Conservation (phyloP, 2,797 vertebrate genomes). For the Melanotaenia boesemani region DNA sequence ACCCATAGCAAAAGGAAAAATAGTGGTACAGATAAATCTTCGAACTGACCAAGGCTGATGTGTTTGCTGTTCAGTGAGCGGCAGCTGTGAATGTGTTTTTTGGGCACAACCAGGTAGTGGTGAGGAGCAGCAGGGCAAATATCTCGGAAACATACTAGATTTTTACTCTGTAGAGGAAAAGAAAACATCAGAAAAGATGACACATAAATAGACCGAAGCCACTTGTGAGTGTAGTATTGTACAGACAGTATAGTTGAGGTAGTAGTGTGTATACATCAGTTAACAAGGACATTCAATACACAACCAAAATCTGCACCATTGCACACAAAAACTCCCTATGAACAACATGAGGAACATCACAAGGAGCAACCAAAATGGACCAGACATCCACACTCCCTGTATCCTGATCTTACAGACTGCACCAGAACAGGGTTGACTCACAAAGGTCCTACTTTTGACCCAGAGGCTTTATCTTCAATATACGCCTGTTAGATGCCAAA, state of each 20-base stretch:
- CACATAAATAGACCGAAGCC: background rate
- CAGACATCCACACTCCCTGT: too few species aligned
- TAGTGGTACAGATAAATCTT: background rate
- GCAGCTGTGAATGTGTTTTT: slow-evolving; percentile 65
- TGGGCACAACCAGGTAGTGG: slow-evolving; percentile 75
- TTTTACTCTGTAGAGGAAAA: slow-evolving; percentile 51
- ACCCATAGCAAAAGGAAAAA: background rate
- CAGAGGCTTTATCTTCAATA: background rate
- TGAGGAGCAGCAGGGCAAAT: slow-evolving; percentile 72
- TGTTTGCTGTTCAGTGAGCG: slow-evolving; percentile 48
- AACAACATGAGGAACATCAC: background rate
- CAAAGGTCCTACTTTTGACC: background rate
- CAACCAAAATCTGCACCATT: background rate
- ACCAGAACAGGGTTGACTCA: background rate
- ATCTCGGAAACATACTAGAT: slow-evolving; percentile 76
- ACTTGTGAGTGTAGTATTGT: background rate
- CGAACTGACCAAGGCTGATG: slow-evolving; percentile 54
- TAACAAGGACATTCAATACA: background rate
- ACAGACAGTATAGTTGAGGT: background rate
- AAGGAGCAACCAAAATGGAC: too few species aligned
- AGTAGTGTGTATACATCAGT: too few species aligned
- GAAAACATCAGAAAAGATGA: background rate
- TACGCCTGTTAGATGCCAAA: background rate
- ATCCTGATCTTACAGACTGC: too few species aligned
- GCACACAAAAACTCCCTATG: too few species aligned